These are phyloP conservation scores for Anabas testudineus DNA, from an alignment of 2,797 vertebrate genomes.

Conservation along the genomic window DNA sequence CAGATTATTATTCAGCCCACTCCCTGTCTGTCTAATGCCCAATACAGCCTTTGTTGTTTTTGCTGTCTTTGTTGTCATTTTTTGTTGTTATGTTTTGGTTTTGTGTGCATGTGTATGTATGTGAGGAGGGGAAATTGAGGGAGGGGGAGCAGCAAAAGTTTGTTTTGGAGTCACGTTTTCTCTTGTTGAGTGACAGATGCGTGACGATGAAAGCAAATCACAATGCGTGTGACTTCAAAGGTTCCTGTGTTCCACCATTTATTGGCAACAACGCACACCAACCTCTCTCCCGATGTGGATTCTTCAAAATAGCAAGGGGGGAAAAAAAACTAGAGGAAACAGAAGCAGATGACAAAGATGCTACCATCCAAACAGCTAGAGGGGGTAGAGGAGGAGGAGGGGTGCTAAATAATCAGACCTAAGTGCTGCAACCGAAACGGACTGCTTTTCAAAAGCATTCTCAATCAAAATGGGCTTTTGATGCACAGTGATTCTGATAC, in stretches of 20 bases:
- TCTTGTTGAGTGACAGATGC: constrained; percentile 70
- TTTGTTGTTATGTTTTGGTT: constrained; percentile 47
- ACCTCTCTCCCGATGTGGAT: constrained; percentile 57
- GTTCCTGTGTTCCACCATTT: constrained; percentile 68
- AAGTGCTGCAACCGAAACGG: constrained; percentile 63
- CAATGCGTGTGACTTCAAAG: constrained; percentile 74
- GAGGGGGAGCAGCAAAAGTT: constrained; percentile 54
- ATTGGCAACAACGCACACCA: constrained; percentile 70
- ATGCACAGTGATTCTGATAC: constrained; percentile 60
- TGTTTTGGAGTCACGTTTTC: constrained; percentile 72
- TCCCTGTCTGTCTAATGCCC: constrained; percentile 60
- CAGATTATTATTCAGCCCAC: constrained; percentile 65
- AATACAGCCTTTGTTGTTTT: constrained; percentile 48
- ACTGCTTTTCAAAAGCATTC: constrained; percentile 70
- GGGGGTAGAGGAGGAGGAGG: constrained; percentile 48
- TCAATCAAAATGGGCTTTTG: constrained; percentile 68
- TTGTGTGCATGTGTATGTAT: constrained; percentile 22
- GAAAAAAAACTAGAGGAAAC: constrained; percentile 36
- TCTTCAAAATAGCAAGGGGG: constrained; percentile 60
- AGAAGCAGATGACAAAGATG: constrained; percentile 65
- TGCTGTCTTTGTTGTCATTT: constrained; percentile 56
- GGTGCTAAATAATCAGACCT: constrained; percentile 71
- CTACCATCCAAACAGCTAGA: constrained; percentile 68
- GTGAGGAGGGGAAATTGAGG: constrained; percentile 44
- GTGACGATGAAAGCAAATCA: constrained; percentile 76